phyloP scores from a whole-genome alignment of 2,888 invertebrate genomes.

The Drosophila paracracens region DNA sequence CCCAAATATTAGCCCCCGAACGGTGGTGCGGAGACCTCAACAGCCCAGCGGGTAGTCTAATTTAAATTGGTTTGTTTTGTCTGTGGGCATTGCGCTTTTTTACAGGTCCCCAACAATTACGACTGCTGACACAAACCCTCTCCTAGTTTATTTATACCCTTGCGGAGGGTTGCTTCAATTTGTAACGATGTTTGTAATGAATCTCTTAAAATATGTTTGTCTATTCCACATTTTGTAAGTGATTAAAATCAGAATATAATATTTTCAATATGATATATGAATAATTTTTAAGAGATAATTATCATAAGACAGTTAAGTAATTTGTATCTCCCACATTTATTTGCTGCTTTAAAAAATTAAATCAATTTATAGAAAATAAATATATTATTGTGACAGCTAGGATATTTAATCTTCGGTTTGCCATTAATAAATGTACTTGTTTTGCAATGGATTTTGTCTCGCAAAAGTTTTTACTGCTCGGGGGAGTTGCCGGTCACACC shows the following conservation, averaged over 20 bases:
- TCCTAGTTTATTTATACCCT: conserved; percentile 37
- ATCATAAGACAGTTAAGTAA: background rate
- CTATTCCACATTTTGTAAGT: background rate
- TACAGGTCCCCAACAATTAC: conserved; percentile 71
- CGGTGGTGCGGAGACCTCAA: conserved; percentile 42
- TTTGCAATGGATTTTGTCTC: conserved; percentile 47
- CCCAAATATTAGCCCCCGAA: conserved; percentile 44
- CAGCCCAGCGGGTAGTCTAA: conserved; percentile 78
- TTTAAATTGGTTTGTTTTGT: conserved; percentile 83
- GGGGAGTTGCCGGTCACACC: conserved; percentile 55
- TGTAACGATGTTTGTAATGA: background rate
- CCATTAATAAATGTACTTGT: conserved; percentile 6
- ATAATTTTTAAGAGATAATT: background rate
- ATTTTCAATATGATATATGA: background rate
- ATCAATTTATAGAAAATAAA: background rate
- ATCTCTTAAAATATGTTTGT: background rate
- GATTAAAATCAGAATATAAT: background rate
- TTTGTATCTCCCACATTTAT: fast-evolving
- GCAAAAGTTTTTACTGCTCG: conserved; percentile 74
- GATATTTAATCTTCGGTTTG: conserved; percentile 15
- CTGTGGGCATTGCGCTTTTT: conserved; percentile 79
- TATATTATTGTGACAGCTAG: background rate
- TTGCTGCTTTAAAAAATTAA: background rate
- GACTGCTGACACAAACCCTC: conserved; percentile 46
- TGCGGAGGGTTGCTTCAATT: background rate